Base-by-base conservation (phyloP, 2,888 invertebrate species). In the Pristionchus japonicus region DNA sequence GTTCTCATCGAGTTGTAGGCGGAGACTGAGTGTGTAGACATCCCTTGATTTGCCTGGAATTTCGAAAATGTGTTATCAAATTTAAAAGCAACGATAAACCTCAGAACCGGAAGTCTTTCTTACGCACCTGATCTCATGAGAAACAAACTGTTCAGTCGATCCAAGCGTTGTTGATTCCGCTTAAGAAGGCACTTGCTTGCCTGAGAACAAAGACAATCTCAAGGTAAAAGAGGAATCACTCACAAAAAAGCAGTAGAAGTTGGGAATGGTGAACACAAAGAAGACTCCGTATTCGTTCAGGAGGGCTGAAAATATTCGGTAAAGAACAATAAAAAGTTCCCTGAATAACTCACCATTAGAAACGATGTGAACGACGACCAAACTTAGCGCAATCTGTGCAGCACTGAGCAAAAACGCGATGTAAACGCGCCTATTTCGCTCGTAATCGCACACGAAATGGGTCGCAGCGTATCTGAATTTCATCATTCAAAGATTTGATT, bases 1-100 rank as follows among this genome's bases (percentile, higher is more conserved):
- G n/a, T 82, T 82, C 82, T 82, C 82, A n/a, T 82, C 82, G 52
- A 82, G 52, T 31, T 82, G 82, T 3, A 82, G 17, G 1, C 82
- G 82, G 20, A 82, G 82, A 34, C 82, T 82, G 17, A 82, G 82
- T 20, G 82, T 82, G 52, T 82, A 82, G 23, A 82, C 52, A 34
- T 82, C 82, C 0, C 52, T 27, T 6, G 49, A 31, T 20, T 52
- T 82, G 6, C 82, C 82, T 82, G 31, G 31, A 52, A 49, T 34
- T 1, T 11, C 4, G 23, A 70, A 0, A 1, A 31, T 20, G 23
- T 3, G 9, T 61, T 2, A 7, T 1, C 2, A 49, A 49, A 49
- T 4, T 49, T 49, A 17, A 61, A 61, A 61, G 23, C 23, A 9
- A 7, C 57, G 11, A n/a, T 15, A 61, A 61, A 11, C 20, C 20